Evolutionary conservation across 2,113 vertebrate genomes (phyloP).

Genomic region (Oenanthe melanoleuca): DNA sequence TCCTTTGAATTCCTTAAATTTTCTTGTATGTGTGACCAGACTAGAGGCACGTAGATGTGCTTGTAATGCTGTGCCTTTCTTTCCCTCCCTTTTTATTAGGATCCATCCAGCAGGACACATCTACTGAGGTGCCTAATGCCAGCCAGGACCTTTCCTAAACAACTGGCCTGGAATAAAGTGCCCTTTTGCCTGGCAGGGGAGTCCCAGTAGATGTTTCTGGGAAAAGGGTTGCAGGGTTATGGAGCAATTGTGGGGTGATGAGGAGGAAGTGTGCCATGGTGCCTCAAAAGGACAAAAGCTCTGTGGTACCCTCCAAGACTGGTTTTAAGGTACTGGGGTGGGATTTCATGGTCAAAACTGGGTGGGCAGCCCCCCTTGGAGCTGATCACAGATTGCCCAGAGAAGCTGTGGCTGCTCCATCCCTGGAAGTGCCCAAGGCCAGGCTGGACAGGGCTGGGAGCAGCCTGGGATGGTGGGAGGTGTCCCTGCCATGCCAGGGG

Average conservation of each 20-base stretch:
- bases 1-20: neutral
- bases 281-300: neutral
- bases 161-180: neutral
- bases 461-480: accelerated
- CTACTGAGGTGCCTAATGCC: neutral
- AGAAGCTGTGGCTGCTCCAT: neutral
- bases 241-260: neutral
- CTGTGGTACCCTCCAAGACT: neutral
- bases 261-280: accelerated
- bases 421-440: neutral
- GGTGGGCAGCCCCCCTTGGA: neutral
- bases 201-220: neutral
- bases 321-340: neutral
- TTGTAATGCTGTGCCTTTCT: neutral
- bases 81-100: neutral
- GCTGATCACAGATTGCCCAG: neutral
- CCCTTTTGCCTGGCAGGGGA: neutral
- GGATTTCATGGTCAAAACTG: neutral
- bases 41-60: neutral
- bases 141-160: neutral
- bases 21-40: accelerated
- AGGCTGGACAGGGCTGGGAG: neutral
- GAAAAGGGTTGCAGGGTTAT: neutral
- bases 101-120: neutral
- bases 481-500: neutral